Percentiles rank a stretch among this genome's conserved stretches.
phyloP scores from a whole-genome alignment of 2,888 invertebrate genomes.

The Pherbina coryleti region DNA sequence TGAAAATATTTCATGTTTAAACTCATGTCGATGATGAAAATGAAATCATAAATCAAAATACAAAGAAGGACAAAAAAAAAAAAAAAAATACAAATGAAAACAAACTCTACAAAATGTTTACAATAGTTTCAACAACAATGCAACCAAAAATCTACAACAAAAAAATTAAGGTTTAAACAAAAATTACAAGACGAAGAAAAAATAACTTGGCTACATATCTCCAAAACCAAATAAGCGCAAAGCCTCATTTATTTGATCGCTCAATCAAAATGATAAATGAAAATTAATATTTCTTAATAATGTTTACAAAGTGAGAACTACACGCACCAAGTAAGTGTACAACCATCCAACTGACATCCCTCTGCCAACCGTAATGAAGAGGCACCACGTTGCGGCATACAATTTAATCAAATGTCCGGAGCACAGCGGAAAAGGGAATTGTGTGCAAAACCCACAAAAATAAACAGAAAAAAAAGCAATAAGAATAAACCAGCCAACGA shows the following conservation, averaged over 20 bases:
- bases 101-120: not conserved
- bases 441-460: not conserved
- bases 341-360: not conserved
- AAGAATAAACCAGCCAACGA: not conserved
- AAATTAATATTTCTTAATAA: constrained; percentile 68
- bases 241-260: constrained; percentile 63
- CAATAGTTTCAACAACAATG: too few relatives aligned
- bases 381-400: not conserved
- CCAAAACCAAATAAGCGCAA: constrained; percentile 15
- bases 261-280: constrained; percentile 69
- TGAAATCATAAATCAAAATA: too few relatives aligned
- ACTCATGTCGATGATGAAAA: too few relatives aligned
- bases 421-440: not conserved
- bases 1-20: too few relatives aligned
- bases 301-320: constrained; percentile 68
- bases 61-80: too few relatives aligned
- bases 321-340: constrained; percentile 49
- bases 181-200: not conserved
- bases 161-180: too few relatives aligned
- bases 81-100: not conserved
- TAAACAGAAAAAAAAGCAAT: not conserved
- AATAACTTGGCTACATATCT: not conserved
- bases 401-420: constrained; percentile 24
- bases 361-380: not conserved
- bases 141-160: too few relatives aligned